Evolutionary conservation across 2,797 vertebrate species (phyloP), one percentile per base, ranked within the genome.

Genomic region (Gephyroberyx darwinii): DNA sequence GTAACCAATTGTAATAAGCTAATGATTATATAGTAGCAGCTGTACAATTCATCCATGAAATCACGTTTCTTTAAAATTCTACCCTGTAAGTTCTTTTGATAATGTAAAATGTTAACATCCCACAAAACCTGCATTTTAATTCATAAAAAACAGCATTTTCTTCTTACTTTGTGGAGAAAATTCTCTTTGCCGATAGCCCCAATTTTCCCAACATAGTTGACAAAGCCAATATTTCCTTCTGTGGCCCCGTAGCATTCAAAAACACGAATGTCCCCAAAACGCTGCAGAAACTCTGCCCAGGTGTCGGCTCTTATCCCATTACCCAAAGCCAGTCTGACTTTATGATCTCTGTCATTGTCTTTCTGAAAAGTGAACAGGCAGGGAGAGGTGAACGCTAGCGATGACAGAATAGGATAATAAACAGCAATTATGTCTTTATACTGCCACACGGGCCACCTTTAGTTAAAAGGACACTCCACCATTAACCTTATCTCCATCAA

Each of bases 191-290:
- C 96, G 0, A 94, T 37, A 1, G 95, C 94, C 56, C 96, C 96
- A 2, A 95, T 37, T 89, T 95, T 97, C 54, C 95, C 93, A 0
- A 69, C 51, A 33, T 96, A 95, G 87, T 96, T 98, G 48, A 94
- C 0, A 72, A 97, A 96, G 50, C 90, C 92, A 0, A 94, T 1
- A 56, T 96, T 97, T 81, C 94, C 95, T 84, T 98, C 96, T 0
- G 96, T 97, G 0, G 96, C 84, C 12, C 93, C 96, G 5, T 98
- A 97, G 76, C 93, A 94, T 80, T 98, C 96, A 20, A 86, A 88
- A 69, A 97, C 84, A 0, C 14, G 37, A 66, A 96, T 87, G 60
- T 94, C 84, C 31, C 96, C 96, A 77, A 95, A 97, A 52, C 96
- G 92, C 61, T 77, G 69, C 77, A 95, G 60, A 69, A 97, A 96